These are phyloP conservation scores for Haliaeetus albicilla DNA, from an alignment of 2,797 vertebrate genomes.

Conservation along the genomic window DNA sequence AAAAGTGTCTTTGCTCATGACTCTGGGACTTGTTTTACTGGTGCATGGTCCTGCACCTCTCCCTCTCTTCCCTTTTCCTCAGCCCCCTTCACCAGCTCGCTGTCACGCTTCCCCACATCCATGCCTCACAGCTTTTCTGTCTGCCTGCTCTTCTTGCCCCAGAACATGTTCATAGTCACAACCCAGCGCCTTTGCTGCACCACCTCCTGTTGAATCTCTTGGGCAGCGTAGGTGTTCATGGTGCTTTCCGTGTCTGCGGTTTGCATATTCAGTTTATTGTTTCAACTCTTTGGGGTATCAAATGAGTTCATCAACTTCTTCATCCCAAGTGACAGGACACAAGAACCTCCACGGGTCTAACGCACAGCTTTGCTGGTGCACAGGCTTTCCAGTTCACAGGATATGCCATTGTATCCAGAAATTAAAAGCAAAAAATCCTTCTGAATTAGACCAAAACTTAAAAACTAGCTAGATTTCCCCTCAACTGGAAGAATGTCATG, in stretches of 20 bases:
- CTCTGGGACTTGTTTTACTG: neutral
- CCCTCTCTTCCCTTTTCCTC: neutral
- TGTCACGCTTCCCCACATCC: fast-evolving
- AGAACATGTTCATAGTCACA: neutral
- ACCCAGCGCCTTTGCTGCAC: neutral
- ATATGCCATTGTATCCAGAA: neutral
- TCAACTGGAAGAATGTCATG: neutral
- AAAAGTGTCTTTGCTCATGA: neutral
- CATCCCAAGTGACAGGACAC: neutral
- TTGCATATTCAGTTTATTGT: neutral
- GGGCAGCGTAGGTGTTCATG: fast-evolving
- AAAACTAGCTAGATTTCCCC: neutral
- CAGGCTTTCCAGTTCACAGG: neutral
- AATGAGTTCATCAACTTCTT: neutral
- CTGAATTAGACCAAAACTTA: neutral
- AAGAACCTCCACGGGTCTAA: neutral
- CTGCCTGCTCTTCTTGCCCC: neutral
- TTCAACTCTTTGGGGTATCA: neutral
- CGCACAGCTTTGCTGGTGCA: neutral
- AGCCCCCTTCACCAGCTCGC: neutral
- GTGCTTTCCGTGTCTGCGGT: neutral
- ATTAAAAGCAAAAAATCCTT: neutral
- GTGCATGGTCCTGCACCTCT: neutral
- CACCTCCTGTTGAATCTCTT: neutral
- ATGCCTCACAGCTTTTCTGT: neutral